phyloP scores from a whole-genome alignment of 2,113 vertebrate genomes.

The Edolisoma coerulescens region DNA sequence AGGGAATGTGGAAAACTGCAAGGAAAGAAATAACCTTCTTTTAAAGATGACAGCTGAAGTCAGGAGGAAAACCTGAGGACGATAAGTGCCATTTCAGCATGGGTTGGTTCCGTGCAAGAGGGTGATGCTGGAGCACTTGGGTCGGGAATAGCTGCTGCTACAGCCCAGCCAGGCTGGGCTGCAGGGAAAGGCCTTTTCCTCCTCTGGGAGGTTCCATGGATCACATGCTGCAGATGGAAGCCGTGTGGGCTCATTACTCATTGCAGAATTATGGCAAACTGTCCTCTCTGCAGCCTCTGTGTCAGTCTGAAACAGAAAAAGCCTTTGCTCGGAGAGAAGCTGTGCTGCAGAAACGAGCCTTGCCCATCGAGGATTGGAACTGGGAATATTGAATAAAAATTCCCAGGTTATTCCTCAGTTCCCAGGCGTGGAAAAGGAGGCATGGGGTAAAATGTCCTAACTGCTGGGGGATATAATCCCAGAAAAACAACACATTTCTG shows the following conservation, averaged over 20 bases:
- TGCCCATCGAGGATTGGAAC: not conserved
- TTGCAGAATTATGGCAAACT: not conserved
- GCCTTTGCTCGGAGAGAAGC: not conserved
- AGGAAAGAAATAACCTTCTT: not conserved
- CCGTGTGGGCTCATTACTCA: not conserved
- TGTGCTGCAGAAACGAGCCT: not conserved
- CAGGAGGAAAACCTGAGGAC: not conserved
- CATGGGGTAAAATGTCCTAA: not conserved
- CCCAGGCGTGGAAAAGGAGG: not conserved
- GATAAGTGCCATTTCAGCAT: not conserved
- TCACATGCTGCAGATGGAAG: not conserved
- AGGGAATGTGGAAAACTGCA: not conserved
- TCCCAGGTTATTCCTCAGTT: not conserved
- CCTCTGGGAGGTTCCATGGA: not conserved
- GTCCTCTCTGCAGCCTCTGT: not conserved
- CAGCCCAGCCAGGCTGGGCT: not conserved
- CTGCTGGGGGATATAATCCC: rapidly evolving
- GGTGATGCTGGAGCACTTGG: not conserved
- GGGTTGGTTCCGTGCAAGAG: not conserved
- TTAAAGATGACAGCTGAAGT: not conserved
- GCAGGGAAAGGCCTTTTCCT: not conserved
- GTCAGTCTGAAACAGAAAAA: not conserved
- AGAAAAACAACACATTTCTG: not conserved
- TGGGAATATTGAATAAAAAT: not conserved
- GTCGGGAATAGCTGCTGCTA: not conserved